Base-by-base conservation (phyloP, 2,888 invertebrate species). In the Spicauda simplicius region DNA sequence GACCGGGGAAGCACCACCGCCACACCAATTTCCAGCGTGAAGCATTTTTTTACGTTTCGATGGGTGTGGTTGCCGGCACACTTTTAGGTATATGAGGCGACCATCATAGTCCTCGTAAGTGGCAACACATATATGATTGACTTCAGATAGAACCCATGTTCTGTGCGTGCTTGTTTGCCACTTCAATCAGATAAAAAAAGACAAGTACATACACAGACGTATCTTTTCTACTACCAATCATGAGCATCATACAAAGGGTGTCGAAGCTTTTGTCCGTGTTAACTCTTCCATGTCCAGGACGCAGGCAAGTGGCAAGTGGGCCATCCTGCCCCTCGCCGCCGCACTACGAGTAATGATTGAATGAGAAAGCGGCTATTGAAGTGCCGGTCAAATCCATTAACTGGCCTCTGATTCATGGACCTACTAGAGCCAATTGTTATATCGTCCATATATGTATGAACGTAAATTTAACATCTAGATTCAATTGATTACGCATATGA, bases 291-390 rank as follows among this genome's bases (percentile, higher is more conserved):
- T 7, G 7, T 54, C n/a, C 33, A 58, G 3, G 25, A 25, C 25
- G 25, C 25, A 25, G 3, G 25, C 25, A 25, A 25, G 25, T 25
- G 25, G 25, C 25, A 25, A 59, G 48, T 59, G 59, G 59, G 11
- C 48, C 48, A 41, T 59, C 59, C 59, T 25, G 59, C 50, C 10
- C 41, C 41, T 18, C 18, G 1, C 37, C 41, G 10, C 16, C 33
- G 16, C 14, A 54, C 58, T 19, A 25, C 41, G 45, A 59, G 59
- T 48, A 45, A 59, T 48, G 48, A 59, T 59, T 59, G 59, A 48
- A 59, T 30, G 48, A 59, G 59, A 59, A 59, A 59, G 59, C 59
- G 48, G 11, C 12, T 48, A 25, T 53, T 53, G 20, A 53, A 59
- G 25, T 48, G 25, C 57, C 57, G 57, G 25, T 48, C 58, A 25